A percentile compares a stretch with the other conserved stretches of the same genome.
Evolutionary conservation across 2,797 vertebrate species (phyloP).

Genomic region (Strix occidentalis): DNA sequence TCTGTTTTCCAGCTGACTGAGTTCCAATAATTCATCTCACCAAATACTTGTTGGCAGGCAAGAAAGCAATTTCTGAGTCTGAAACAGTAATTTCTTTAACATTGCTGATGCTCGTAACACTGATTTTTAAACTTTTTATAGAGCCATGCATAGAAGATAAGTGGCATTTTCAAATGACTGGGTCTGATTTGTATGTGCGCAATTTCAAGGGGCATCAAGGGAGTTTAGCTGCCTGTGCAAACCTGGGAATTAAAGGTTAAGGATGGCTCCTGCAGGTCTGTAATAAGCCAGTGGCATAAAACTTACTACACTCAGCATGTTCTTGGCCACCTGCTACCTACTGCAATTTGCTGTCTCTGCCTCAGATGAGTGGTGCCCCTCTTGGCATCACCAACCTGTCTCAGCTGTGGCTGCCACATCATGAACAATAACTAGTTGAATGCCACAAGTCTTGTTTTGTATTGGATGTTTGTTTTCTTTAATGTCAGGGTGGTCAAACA

Average conservation of each 20-base stretch:
- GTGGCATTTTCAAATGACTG: not conserved
- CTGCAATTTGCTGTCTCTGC: not conserved
- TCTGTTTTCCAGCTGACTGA: slow-evolving; percentile 1
- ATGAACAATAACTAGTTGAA: not conserved
- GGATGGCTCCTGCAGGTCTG: not conserved
- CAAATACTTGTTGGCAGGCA: not conserved
- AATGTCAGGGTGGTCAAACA: too few relatives aligned
- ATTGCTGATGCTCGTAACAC: not conserved
- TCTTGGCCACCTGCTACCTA: not conserved
- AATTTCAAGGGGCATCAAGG: not conserved
- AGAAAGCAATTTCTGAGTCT: not conserved
- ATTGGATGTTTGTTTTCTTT: not conserved
- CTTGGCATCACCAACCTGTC: not conserved
- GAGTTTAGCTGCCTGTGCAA: not conserved
- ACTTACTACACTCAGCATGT: not conserved
- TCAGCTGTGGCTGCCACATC: not conserved
- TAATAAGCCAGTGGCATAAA: not conserved
- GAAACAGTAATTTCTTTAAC: not conserved
- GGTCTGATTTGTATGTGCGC: not conserved
- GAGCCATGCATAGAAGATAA: not conserved
- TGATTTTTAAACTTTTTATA: not conserved
- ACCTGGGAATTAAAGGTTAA: not conserved
- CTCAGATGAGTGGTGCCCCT: not conserved
- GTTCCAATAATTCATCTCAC: not conserved
- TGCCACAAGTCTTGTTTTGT: not conserved